Evolutionary conservation across 2,797 vertebrate species (phyloP).

Genomic region (Muraenolepis orangiensis): DNA sequence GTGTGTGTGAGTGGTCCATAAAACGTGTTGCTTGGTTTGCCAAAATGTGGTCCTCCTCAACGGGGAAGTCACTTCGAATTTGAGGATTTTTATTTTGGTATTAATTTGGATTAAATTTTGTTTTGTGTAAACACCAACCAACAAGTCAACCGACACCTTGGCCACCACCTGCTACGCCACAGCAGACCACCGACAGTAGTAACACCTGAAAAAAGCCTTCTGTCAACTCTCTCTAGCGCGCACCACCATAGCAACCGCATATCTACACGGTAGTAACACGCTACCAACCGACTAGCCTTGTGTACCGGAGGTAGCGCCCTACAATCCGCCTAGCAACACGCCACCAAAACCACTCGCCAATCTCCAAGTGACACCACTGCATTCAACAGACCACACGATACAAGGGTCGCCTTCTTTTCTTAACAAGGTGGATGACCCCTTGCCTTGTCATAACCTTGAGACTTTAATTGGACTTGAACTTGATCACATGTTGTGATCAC

Average conservation of each 20-base stretch:
- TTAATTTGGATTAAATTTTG: not conserved
- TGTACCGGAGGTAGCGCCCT: not conserved
- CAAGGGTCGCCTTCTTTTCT: not conserved
- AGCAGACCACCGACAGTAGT: not conserved
- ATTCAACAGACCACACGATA: not conserved
- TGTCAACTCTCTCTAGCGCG: no score
- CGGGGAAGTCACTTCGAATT: slow-evolving; percentile 7
- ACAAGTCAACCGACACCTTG: not conserved
- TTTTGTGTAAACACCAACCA: not conserved
- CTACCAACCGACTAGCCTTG: not conserved
- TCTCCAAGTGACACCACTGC: no score
- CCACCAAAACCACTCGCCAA: no score
- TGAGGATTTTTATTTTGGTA: not conserved
- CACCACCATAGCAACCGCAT: not conserved
- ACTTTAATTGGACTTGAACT: not conserved
- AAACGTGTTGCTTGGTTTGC: slow-evolving; percentile 21
- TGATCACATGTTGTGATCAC: not conserved
- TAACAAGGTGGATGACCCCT: not conserved
- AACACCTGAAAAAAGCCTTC: no score
- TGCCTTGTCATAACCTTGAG: not conserved
- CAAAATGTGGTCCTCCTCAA: slow-evolving; percentile 26
- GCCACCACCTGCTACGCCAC: not conserved
- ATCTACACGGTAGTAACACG: no score
- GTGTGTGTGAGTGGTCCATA: slow-evolving; percentile 11
- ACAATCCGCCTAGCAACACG: not conserved